Conservation (phyloP, 1,140 invertebrate species). For the Wasmannia auropunctata region DNA sequence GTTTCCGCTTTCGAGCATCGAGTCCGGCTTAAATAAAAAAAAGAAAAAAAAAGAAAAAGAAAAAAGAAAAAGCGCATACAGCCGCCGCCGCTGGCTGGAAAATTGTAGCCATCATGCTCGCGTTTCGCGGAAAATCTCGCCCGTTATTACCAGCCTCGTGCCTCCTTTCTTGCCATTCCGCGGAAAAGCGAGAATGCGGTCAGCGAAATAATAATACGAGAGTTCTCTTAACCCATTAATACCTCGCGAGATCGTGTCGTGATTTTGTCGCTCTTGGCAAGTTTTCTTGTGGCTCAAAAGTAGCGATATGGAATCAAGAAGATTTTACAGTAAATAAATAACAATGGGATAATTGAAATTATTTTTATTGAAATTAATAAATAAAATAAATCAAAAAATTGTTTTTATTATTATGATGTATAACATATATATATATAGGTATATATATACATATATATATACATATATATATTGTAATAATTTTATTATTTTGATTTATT, state of each 20-base stretch:
- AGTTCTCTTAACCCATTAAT: constrained; percentile 23
- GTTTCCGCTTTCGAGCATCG: constrained; percentile 16
- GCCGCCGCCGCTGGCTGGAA: constrained; percentile 36
- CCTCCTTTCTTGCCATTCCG: constrained; percentile 29
- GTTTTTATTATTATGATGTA: not conserved
- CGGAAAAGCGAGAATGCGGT: constrained; percentile 21
- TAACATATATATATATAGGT: too few species aligned
- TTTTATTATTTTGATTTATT: too few species aligned
- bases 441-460: too few species aligned
- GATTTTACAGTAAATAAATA: too few species aligned
- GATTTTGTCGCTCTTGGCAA: not conserved
- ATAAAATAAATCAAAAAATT: not conserved
- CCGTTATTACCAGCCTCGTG: constrained; percentile 26
- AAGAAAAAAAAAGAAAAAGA: too few species aligned
- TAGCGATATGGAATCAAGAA: not conserved
- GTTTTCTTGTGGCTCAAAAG: not conserved
- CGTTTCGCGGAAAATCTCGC: constrained; percentile 24
- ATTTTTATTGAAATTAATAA: not conserved
- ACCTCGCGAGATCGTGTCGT: not conserved
- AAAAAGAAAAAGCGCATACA: constrained; percentile 15
- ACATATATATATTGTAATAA: too few species aligned
- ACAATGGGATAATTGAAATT: not conserved
- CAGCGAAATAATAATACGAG: constrained; percentile 41
- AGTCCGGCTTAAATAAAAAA: not conserved
- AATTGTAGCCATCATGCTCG: constrained; percentile 30